Conservation (phyloP, 1,140 invertebrate species). For the Drosophila ironensis region DNA sequence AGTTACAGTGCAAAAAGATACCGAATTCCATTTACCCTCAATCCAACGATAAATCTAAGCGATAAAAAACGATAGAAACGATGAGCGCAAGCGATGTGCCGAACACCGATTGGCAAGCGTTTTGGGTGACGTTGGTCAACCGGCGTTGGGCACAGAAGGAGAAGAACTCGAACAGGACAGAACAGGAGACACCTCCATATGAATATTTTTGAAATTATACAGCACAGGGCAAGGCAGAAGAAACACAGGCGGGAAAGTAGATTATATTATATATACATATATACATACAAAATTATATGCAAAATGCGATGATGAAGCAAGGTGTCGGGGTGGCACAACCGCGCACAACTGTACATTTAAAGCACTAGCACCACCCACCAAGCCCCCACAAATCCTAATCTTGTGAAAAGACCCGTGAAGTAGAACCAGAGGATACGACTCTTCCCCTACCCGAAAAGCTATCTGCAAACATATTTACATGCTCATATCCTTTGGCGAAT, state of each 20-base stretch:
- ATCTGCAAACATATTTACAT: neutral
- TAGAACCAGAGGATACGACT: neutral
- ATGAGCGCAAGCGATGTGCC: conserved; percentile 15
- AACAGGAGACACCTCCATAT: neutral
- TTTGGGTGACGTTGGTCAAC: conserved; percentile 50
- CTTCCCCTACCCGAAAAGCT: conserved; percentile 7
- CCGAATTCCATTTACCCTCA: conserved; percentile 19
- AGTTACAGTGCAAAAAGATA: conserved; percentile 41
- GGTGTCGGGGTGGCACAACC: too few species aligned
- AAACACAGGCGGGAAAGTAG: neutral
- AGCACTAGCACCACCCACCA: conserved; percentile 14
- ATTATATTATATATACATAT: neutral
- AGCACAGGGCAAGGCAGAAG: too few species aligned
- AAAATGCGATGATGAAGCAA: too few species aligned
- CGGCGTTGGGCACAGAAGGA: conserved; percentile 19
- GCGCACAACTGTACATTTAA: conserved; percentile 56
- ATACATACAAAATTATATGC: too few species aligned
- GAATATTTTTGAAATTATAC: conserved; percentile 44
- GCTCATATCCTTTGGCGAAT: neutral
- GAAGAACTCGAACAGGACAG: neutral
- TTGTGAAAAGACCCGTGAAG: conserved; percentile 6
- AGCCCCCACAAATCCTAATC: conserved; percentile 1
- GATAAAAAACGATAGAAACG: conserved; percentile 6
- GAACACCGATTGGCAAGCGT: conserved; percentile 47
- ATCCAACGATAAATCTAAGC: conserved; percentile 4